Evolutionary conservation across 2,888 invertebrate genomes (phyloP).

Genomic region (Aelia acuminata): DNA sequence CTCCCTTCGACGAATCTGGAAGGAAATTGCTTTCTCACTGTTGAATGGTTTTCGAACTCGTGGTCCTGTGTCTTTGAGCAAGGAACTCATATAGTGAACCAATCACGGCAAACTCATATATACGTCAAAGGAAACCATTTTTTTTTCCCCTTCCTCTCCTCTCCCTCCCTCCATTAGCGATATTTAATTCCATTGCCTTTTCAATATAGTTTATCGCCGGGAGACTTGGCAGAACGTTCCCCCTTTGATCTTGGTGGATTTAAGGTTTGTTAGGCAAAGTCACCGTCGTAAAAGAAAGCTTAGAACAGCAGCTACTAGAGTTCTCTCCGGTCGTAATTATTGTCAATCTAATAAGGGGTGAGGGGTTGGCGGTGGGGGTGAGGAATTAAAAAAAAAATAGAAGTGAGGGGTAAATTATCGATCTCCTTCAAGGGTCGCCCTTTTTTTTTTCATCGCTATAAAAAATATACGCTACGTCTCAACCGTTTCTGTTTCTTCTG

Average conservation of each 20-base stretch:
- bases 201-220: slow-evolving; percentile 53
- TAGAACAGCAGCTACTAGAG: slow-evolving; percentile 44
- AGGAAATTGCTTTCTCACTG: slow-evolving; percentile 52
- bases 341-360: slow-evolving; percentile 55
- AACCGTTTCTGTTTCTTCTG: not conserved
- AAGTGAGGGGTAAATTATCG: slow-evolving; percentile 57
- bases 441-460: slow-evolving; percentile 32
- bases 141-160: not conserved
- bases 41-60: slow-evolving; percentile 3
- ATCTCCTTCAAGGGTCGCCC: slow-evolving; percentile 47
- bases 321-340: slow-evolving; percentile 50
- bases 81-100: slow-evolving; percentile 45
- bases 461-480: slow-evolving; percentile 1
- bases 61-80: slow-evolving; percentile 39
- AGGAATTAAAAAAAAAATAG: slow-evolving; percentile 56
- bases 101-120: slow-evolving; percentile 50
- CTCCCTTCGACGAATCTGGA: not conserved
- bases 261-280: slow-evolving; percentile 58
- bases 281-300: slow-evolving; percentile 13
- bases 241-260: slow-evolving; percentile 52
- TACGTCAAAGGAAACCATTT: slow-evolving; percentile 43
- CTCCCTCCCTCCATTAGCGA: slow-evolving; percentile 50
- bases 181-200: slow-evolving; percentile 57
- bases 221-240: not conserved
- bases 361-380: slow-evolving; percentile 19